Evolutionary conservation across 2,888 invertebrate genomes (phyloP).

Genomic region (Lumbricus terrestris): DNA sequence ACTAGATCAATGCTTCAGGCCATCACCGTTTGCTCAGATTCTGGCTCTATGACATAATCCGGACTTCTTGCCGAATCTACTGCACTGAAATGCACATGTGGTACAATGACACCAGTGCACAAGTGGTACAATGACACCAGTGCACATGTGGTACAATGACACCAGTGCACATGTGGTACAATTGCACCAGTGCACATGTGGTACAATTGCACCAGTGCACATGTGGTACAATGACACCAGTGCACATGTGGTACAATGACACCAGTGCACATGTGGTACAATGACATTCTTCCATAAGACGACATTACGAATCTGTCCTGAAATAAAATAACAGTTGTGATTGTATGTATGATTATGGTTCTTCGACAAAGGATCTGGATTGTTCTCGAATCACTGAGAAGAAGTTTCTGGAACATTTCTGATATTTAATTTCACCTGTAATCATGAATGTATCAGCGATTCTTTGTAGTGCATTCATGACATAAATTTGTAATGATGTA

Average conservation of each 20-base stretch:
- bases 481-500: not conserved
- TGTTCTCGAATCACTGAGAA: not conserved
- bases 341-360: not conserved
- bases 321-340: too few species aligned
- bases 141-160: not conserved
- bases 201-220: too few species aligned
- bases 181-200: too few species aligned
- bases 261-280: too few species aligned
- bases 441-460: not conserved
- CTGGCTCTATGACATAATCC: not conserved
- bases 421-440: not conserved
- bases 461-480: not conserved
- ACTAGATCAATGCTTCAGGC: not conserved
- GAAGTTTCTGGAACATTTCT: not conserved
- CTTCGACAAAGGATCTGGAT: not conserved
- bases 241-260: not conserved
- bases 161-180: not conserved
- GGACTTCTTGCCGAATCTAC: not conserved
- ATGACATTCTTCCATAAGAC: too few species aligned
- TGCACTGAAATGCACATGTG: not conserved
- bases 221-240: not conserved
- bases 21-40: not conserved
- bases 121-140: not conserved
- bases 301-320: not conserved
- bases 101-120: not conserved